A percentile compares a stretch with the other conserved stretches of the same genome.
These are phyloP conservation scores for Thalassoma bifasciatum DNA, from an alignment of 2,113 vertebrate genomes.

Conservation along the genomic window DNA sequence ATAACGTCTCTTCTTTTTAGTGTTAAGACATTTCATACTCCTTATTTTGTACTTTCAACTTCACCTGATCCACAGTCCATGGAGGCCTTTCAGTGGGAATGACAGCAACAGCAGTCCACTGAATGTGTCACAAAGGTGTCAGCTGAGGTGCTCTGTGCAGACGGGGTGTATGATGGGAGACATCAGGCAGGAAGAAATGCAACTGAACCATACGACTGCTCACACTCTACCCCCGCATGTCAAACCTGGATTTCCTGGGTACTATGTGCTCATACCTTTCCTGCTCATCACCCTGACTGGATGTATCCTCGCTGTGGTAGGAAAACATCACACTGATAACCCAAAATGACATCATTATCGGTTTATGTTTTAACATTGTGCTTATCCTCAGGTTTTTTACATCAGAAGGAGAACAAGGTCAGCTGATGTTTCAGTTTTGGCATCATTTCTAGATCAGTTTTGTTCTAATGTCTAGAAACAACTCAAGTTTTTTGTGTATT, in stretches of 20 bases:
- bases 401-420: constrained; percentile 58
- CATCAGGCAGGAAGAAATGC: constrained; percentile 12
- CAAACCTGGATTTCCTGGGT: constrained; percentile 32
- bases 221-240: constrained; percentile 3
- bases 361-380: not conserved
- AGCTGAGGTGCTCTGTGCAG: constrained; percentile 25
- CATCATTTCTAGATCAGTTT: not conserved
- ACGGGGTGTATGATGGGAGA: not conserved
- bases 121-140: constrained; percentile 58
- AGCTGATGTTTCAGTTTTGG: not conserved
- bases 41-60: not conserved
- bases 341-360: not conserved
- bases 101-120: constrained; percentile 22
- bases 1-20: not conserved
- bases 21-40: not conserved
- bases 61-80: not conserved
- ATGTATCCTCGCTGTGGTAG: constrained; percentile 61
- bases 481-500: not conserved
- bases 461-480: not conserved
- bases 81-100: constrained; percentile 14
- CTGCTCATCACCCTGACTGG: constrained; percentile 36
- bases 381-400: constrained; percentile 54
- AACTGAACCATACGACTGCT: constrained; percentile 58
- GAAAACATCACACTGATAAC: not conserved
- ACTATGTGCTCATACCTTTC: constrained; percentile 41